Percentiles rank a stretch among this genome's conserved stretches.
phyloP scores from a whole-genome alignment of 2,113 vertebrate species.

The Pleuronectes platessa region DNA sequence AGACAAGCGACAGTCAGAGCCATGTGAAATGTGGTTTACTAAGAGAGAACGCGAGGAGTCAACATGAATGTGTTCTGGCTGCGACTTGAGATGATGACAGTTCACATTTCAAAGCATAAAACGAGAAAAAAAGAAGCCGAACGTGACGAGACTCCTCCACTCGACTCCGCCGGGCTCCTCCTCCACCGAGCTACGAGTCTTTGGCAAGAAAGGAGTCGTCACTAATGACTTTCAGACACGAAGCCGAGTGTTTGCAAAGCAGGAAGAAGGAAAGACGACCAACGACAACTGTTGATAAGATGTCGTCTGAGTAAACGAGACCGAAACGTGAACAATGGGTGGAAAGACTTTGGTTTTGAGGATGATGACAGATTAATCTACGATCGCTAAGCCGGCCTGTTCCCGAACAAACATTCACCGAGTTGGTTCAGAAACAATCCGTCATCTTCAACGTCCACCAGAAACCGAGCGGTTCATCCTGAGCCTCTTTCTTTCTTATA shows the following conservation, averaged over 20 bases:
- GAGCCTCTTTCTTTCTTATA: no score
- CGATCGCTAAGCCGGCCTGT: no score
- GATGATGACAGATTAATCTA: neutral
- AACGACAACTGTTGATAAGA: neutral
- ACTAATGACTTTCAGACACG: slow-evolving; percentile 6
- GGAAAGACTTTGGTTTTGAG: no score
- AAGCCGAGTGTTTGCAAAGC: neutral
- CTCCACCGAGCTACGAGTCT: slow-evolving; percentile 35
- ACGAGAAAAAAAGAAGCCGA: neutral
- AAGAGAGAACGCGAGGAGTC: neutral
- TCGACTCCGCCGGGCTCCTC: neutral
- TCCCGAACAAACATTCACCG: no score
- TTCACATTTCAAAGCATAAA: neutral
- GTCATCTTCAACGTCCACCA: no score
- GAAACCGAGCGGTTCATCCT: no score
- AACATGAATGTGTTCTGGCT: neutral
- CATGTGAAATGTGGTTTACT: neutral
- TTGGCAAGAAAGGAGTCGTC: slow-evolving; percentile 40
- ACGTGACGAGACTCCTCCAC: neutral
- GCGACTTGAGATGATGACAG: neutral
- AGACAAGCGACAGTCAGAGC: neutral
- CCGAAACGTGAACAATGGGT: no score
- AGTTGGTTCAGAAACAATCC: no score
- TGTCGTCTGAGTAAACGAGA: no score
- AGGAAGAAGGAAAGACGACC: neutral